Conservation (phyloP, 1,140 invertebrate species). For the Drosophila santomea region DNA sequence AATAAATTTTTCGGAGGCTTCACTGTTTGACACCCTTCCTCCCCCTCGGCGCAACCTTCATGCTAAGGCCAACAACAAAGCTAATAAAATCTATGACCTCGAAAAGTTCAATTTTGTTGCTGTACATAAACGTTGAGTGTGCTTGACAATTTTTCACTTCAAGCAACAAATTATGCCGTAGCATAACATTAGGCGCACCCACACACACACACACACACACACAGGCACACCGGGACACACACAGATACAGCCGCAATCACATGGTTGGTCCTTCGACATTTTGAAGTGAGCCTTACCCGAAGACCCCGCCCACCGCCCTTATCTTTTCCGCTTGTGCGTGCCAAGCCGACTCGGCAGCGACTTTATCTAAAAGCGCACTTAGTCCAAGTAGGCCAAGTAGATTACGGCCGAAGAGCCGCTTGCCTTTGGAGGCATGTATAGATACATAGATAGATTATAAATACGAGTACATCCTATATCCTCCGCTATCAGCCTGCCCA, state of each 20-base stretch:
- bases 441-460: slow-evolving; percentile 2
- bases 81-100: slow-evolving; percentile 80
- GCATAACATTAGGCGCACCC: slow-evolving; percentile 75
- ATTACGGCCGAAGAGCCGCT: slow-evolving; percentile 68
- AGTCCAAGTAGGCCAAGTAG: slow-evolving; percentile 82
- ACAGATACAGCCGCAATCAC: slow-evolving; percentile 1
- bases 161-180: slow-evolving; percentile 80
- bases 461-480: background rate
- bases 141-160: slow-evolving; percentile 81
- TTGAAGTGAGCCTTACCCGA: slow-evolving; percentile 39
- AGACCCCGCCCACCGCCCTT: background rate
- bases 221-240: background rate
- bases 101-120: slow-evolving; percentile 79
- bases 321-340: slow-evolving; percentile 57
- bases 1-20: background rate
- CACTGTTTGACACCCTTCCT: background rate
- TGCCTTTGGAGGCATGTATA: slow-evolving; percentile 26
- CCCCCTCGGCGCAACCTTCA: background rate
- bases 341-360: slow-evolving; percentile 68
- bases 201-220: slow-evolving; percentile 25
- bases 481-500: slow-evolving; percentile 1
- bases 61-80: slow-evolving; percentile 52
- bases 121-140: slow-evolving; percentile 77
- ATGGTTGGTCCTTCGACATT: slow-evolving; percentile 30
- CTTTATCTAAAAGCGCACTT: slow-evolving; percentile 82